Conservation (phyloP, 2,797 vertebrate species). For the Huso huso region DNA sequence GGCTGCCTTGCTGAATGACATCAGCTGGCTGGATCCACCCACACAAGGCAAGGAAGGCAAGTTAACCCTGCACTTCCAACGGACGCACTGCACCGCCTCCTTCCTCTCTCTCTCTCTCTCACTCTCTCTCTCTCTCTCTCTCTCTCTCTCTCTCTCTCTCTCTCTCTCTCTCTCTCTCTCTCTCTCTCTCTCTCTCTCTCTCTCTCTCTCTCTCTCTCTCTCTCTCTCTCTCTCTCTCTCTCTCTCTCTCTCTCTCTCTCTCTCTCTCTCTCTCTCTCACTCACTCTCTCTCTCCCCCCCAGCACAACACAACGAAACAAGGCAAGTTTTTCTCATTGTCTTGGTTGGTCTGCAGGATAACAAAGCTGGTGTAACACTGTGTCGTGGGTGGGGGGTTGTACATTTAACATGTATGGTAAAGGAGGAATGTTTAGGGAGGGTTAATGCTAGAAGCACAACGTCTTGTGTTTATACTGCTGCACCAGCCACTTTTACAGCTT, state of each 20-base stretch:
- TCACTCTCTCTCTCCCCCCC: constrained; percentile 36
- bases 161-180: too few species aligned
- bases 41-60: constrained; percentile 28
- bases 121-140: constrained; percentile 21
- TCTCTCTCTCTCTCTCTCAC: constrained; percentile 34
- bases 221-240: constrained; percentile 34
- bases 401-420: too few species aligned
- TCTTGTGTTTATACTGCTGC: too few species aligned
- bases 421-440: too few species aligned
- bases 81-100: not conserved
- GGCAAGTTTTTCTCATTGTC: not conserved
- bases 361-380: too few species aligned
- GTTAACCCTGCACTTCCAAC: not conserved
- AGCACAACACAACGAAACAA: not conserved
- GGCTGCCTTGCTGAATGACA: constrained; percentile 75
- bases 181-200: constrained; percentile 50
- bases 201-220: constrained; percentile 43
- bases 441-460: too few species aligned
- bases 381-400: too few species aligned
- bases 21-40: constrained; percentile 71
- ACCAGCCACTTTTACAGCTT: too few species aligned
- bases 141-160: constrained; percentile 45
- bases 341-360: too few species aligned
- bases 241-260: constrained; percentile 16
- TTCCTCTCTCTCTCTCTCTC: constrained; percentile 13